phyloP scores from a whole-genome alignment of 2,888 invertebrate genomes.

The Cryptus armator region DNA sequence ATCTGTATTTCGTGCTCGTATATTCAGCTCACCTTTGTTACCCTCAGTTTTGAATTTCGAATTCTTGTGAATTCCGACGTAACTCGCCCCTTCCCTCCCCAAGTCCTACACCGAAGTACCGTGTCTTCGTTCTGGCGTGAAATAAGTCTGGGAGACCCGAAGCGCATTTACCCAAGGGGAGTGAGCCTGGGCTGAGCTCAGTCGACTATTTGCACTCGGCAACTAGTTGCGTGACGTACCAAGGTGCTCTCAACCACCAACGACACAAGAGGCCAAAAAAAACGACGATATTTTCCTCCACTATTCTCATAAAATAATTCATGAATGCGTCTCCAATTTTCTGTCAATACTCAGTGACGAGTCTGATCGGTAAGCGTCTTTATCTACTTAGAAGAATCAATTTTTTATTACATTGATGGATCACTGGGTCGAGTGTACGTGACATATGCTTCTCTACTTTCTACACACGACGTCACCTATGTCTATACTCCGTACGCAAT shows the following conservation, averaged over 20 bases:
- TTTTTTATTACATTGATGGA: too few relatives aligned
- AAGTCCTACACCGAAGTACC: constrained; percentile 70
- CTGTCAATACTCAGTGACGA: background rate
- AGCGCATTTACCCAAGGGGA: constrained; percentile 70
- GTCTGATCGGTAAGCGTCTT: background rate
- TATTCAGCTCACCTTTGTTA: constrained; percentile 13
- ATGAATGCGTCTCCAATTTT: background rate
- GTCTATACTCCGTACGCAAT: too few relatives aligned
- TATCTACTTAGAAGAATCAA: background rate
- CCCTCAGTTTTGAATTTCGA: constrained; percentile 51
- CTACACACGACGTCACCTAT: too few relatives aligned
- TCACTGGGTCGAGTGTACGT: too few relatives aligned
- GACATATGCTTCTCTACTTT: too few relatives aligned
- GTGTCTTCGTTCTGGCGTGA: constrained; percentile 79
- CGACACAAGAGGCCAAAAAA: constrained; percentile 69
- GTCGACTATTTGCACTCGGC: constrained; percentile 81
- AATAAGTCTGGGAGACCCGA: constrained; percentile 79
- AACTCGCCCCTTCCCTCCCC: constrained; percentile 29
- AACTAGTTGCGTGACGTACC: constrained; percentile 79
- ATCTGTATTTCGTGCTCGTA: constrained; percentile 40
- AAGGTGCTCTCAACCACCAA: constrained; percentile 78
- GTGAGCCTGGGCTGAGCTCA: constrained; percentile 51
- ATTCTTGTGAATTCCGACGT: constrained; percentile 57
- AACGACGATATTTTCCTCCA: constrained; percentile 44
- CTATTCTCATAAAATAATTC: background rate